Base-by-base conservation (phyloP, 2,888 invertebrate species). In the Matsumyia berberina region DNA sequence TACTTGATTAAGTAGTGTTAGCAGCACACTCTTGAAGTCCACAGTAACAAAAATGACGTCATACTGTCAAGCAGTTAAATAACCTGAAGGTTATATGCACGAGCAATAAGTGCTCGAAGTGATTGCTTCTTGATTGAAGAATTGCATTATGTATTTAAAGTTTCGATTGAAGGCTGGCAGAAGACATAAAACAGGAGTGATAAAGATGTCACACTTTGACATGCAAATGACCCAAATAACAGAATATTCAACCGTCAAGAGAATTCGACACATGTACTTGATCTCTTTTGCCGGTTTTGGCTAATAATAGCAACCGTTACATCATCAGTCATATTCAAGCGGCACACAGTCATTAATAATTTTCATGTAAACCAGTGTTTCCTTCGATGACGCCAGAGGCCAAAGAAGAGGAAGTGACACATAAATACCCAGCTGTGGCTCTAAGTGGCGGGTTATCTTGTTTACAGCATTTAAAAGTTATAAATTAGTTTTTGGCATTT, bases 31-130 rank as follows among this genome's bases (percentile, higher is more conserved):
- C 53, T 44, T 62, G 33, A 9, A 62, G 19, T 24, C 11, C 6
- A n/a, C n/a, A 33, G 31, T 15, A 67, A 29, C 17, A 17, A 33
- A n/a, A 1, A 69, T 78, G 53, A 64, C 78, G 78, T 78, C 78
- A 78, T 55, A 44, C 31, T 15, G 37, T 29, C 31, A 70, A 35
- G 24, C 15, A 12, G 53, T 53, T 42, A 15, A 66, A 57, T 15
- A n/a, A n/a, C n/a, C n/a, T 31, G 67, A 60, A 77, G 76, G 58
- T 55, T 64, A 55, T 44, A 37, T 24, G 1, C 24, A 3, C 24
- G 4, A 24, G 24, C 24, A 24, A 24, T 24, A n/a, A n/a, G n/a
- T 33, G 19, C 74, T 29, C 31, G 24, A 11, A 58, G 67, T 69
- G 35, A 60, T 57, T 74, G 42, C 37, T 49, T 66, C 67, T 66